Percentiles rank a stretch among this genome's conserved stretches.
These are phyloP conservation scores for Crocodylus rhombifer DNA, from an alignment of 2,797 vertebrate species.

Conservation along the genomic window DNA sequence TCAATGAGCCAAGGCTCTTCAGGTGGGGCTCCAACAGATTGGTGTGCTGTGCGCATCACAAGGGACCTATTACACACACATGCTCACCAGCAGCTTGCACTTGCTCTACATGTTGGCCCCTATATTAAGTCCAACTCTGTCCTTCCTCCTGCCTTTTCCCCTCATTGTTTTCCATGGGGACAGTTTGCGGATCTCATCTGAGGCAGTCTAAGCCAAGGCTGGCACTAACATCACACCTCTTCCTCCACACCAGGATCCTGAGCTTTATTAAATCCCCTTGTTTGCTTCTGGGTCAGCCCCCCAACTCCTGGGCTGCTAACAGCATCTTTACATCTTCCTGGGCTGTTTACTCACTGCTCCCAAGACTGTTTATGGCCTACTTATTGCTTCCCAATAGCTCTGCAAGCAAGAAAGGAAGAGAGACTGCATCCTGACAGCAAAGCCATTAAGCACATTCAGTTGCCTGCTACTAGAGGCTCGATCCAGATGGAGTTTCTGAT, in stretches of 20 bases:
- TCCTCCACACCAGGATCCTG: accelerated
- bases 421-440: neutral
- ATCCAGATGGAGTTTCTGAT: neutral
- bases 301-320: too few relatives aligned
- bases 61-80: neutral
- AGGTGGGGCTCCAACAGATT: neutral
- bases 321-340: neutral
- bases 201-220: neutral
- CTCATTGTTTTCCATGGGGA: neutral
- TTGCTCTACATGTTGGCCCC: neutral
- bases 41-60: neutral
- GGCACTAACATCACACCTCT: accelerated
- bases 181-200: neutral
- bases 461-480: neutral
- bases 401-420: accelerated
- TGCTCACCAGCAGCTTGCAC: too few relatives aligned
- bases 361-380: accelerated
- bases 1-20: neutral
- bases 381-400: neutral
- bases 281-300: accelerated
- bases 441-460: neutral
- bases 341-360: neutral
- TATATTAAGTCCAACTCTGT: neutral
- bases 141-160: neutral
- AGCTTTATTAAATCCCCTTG: neutral